These are phyloP conservation scores for Phrynocephalus forsythii DNA, from an alignment of 2,797 vertebrate genomes.

Conservation along the genomic window DNA sequence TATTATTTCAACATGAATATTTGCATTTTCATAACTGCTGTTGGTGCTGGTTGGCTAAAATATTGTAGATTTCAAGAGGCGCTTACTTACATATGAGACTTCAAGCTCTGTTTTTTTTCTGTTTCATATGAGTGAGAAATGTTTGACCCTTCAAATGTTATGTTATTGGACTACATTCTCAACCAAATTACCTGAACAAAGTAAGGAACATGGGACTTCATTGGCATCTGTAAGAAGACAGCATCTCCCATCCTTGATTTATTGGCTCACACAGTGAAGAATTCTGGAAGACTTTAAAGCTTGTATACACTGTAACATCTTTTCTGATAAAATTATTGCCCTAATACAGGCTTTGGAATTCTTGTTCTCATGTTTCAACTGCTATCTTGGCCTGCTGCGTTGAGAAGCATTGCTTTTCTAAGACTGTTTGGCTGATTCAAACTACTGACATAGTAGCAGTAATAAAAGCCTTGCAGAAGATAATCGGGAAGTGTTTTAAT, in stretches of 20 bases:
- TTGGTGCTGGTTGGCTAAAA: too few species aligned
- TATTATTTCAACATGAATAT: neutral
- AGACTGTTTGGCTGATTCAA: neutral
- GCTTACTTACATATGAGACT: neutral
- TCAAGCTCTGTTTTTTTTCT: neutral
- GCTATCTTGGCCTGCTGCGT: neutral
- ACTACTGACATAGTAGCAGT: neutral
- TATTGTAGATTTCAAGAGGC: neutral
- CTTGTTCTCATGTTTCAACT: neutral
- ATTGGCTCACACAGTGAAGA: neutral
- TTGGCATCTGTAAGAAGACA: neutral
- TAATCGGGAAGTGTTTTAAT: neutral
- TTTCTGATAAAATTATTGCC: neutral
- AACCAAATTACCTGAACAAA: neutral
- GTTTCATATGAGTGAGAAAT: neutral
- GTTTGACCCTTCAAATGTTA: too few species aligned
- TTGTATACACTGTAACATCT: neutral
- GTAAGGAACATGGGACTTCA: neutral
- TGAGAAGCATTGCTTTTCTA: neutral
- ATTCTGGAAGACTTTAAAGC: neutral
- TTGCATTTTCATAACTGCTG: neutral
- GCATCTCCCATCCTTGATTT: neutral
- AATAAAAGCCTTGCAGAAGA: neutral
- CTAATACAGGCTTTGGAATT: neutral
- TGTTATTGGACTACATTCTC: neutral